phyloP scores from a whole-genome alignment of 2,113 vertebrate genomes.

The Enhydra lutris region DNA sequence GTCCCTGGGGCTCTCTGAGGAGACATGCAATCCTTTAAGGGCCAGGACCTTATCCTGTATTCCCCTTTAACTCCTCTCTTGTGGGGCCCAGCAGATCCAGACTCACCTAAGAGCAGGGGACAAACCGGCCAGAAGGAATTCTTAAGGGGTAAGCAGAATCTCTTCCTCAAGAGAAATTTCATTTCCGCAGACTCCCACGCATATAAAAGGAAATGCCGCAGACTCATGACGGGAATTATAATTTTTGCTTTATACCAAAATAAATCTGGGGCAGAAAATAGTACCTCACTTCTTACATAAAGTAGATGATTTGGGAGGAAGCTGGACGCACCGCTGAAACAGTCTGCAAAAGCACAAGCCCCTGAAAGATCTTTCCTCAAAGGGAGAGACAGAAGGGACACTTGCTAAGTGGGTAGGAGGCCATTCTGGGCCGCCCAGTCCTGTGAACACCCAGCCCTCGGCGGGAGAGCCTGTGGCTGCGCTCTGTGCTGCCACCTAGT shows the following conservation, averaged over 20 bases:
- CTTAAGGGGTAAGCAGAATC: not conserved
- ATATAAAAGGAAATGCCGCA: not conserved
- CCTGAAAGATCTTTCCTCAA: not conserved
- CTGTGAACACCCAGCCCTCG: not conserved
- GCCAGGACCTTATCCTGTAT: not conserved
- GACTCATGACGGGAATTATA: not conserved
- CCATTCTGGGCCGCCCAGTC: accelerated
- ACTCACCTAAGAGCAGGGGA: not conserved
- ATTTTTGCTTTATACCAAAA: not conserved
- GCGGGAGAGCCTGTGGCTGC: not conserved
- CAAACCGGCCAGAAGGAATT: not conserved
- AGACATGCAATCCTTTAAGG: not conserved
- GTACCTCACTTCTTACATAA: not conserved
- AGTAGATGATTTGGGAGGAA: not conserved
- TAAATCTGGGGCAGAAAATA: not conserved
- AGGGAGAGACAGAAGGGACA: not conserved
- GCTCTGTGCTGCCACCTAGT: constrained; percentile 69
- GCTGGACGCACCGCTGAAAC: not conserved
- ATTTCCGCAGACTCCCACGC: not conserved
- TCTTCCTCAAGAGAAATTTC: constrained; percentile 2
- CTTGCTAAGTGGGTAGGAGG: not conserved
- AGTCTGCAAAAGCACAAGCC: not conserved
- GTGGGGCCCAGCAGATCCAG: not conserved
- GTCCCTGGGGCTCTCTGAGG: not conserved
- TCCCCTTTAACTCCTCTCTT: not conserved